Conservation (phyloP, 2,113 vertebrate species). For the Struthidea cinerea region DNA sequence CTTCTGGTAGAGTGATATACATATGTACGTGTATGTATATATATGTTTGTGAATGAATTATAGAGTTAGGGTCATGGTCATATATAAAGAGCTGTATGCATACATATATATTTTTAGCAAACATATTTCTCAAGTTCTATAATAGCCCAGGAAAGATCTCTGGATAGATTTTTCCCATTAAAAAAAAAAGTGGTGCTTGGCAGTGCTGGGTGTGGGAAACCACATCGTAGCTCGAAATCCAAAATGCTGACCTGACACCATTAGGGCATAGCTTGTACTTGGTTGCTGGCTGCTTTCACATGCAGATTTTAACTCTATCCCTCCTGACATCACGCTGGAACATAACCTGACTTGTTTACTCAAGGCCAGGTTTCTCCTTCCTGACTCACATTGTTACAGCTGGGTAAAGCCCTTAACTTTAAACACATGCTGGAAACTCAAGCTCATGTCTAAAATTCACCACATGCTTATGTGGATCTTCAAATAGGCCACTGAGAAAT, state of each 20-base stretch:
- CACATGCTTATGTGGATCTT: not conserved
- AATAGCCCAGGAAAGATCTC: not conserved
- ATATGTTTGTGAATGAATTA: not conserved
- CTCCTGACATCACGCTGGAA: not conserved
- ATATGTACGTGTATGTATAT: rapidly evolving
- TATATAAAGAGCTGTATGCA: not conserved
- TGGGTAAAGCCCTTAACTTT: not conserved
- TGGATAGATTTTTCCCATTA: not conserved
- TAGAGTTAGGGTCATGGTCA: not conserved
- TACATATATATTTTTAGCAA: not conserved
- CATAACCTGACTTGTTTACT: not conserved
- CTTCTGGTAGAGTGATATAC: not conserved
- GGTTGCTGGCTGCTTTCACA: not conserved
- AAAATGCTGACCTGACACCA: constrained; percentile 67
- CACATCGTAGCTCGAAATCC: constrained; percentile 27
- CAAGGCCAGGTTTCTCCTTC: not conserved
- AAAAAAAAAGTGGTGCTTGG: constrained; percentile 16
- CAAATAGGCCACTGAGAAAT: not conserved
- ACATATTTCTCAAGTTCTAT: constrained; percentile 5
- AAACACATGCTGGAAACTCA: constrained; percentile 14
- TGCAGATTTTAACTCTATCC: constrained; percentile 56
- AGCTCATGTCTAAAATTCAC: not conserved
- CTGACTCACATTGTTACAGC: not conserved
- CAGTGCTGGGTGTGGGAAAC: constrained; percentile 31
- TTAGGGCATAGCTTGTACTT: not conserved